A percentile compares a stretch with the other conserved stretches of the same genome.
Conservation (phyloP, 2,888 invertebrate species). For the Pediacus dermestoides region DNA sequence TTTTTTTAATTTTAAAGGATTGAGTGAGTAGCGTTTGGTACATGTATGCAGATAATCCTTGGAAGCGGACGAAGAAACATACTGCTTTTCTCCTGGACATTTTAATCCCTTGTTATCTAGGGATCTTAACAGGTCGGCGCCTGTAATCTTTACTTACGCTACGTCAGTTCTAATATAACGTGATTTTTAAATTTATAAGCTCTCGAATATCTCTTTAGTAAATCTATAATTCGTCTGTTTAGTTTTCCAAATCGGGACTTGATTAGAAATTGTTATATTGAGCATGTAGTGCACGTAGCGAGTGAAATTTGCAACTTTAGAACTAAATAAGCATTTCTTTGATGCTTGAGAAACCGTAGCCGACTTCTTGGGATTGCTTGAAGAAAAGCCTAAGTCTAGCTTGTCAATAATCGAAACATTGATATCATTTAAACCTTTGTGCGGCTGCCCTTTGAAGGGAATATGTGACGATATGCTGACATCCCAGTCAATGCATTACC, state of each 20-base stretch:
- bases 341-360: conserved; percentile 10
- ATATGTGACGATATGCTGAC: conserved; percentile 32
- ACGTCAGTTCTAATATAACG: conserved; percentile 32
- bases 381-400: conserved; percentile 26
- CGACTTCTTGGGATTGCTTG: conserved; percentile 9
- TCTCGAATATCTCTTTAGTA: too few relatives aligned
- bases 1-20: too few relatives aligned
- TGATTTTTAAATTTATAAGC: too few relatives aligned
- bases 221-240: too few relatives aligned
- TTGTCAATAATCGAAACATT: conserved; percentile 21
- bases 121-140: conserved; percentile 30
- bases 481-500: conserved; percentile 30
- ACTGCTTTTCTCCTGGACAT: conserved; percentile 30
- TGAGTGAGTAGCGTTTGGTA: too few relatives aligned
- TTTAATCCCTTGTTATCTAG: conserved; percentile 37
- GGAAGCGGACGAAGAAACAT: too few relatives aligned
- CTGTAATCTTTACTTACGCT: conserved; percentile 36
- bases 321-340: conserved; percentile 23
- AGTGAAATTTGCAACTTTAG: conserved; percentile 12
- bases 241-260: too few relatives aligned
- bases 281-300: too few relatives aligned
- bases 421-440: conserved; percentile 5
- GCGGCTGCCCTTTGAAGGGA: conserved; percentile 25
- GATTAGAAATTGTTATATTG: too few relatives aligned
- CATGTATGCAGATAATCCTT: too few relatives aligned